Evolutionary conservation across 2,888 invertebrate genomes (phyloP), one percentile per base, ranked within the genome.

Genomic region (Diadromus collaris): DNA sequence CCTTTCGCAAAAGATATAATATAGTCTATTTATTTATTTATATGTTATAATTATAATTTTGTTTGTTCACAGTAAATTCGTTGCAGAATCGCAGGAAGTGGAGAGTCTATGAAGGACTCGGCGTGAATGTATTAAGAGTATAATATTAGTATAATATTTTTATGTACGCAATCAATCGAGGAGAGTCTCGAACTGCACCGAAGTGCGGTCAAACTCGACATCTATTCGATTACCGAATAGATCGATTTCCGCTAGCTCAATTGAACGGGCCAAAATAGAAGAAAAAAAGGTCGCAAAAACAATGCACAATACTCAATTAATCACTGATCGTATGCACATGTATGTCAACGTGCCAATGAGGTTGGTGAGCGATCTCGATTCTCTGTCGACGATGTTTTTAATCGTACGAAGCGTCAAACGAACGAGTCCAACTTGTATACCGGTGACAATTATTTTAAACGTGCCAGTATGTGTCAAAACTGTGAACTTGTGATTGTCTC

Each of bases 41-140:
- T 41, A 54, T 7, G 29, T 24, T 67, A 61, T 48, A 29, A 54
- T 54, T 24, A 9, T 58, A 38, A 64, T 38, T 19, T n/a, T 46
- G 19, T 10, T 34, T 54, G 9, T 68, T 82, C 79, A 2, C 75
- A 83, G 83, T 54, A 73, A 71, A 68, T 83, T 83, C 41, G 81
- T 83, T 9, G 71, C 71, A 1, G 71, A 76, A 27, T 76, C 72
- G 51, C 73, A 79, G 69, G 65, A 68, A 64, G 61, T 51, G 48
- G 32, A 60, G 27, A 58, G 44, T 44, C 77, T 74, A 79, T 81
- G 81, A 81, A 79, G 51, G 16, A n/a, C 63, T 54, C 51, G 24
- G 21, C 46, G 44, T 41, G 10, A 64, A 46, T n/a, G 56, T 64
- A 41, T n/a, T 65, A 48, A 48, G 51, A 80, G 38, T 41, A 41